phyloP scores from a whole-genome alignment of 2,797 vertebrate species.

The Paguma larvata region DNA sequence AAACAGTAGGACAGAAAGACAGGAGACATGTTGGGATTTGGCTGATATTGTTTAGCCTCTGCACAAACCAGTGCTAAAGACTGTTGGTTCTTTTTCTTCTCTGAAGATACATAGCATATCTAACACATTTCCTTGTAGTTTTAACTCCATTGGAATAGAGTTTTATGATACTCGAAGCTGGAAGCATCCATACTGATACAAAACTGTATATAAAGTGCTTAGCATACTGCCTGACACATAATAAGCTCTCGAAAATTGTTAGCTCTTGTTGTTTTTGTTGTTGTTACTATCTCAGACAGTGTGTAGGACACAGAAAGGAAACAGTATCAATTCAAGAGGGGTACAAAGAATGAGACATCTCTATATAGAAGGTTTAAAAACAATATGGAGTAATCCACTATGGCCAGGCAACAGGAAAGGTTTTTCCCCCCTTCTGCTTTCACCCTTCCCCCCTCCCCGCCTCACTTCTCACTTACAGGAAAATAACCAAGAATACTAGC shows the following conservation, averaged over 20 bases:
- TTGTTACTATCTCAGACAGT: not conserved
- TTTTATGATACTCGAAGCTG: not conserved
- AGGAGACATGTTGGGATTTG: not conserved
- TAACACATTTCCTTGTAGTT: not conserved
- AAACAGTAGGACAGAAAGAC: not conserved
- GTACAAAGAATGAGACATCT: not conserved
- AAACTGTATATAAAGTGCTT: not conserved
- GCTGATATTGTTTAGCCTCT: not conserved
- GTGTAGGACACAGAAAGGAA: not conserved
- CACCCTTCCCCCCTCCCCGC: not conserved
- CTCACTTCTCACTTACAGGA: conserved; percentile 27
- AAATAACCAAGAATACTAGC: conserved; percentile 35
- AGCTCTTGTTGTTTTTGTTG: not conserved
- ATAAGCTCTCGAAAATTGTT: not conserved
- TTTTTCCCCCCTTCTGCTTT: not conserved
- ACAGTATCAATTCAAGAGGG: not conserved
- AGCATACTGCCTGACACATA: not conserved
- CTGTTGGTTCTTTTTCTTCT: not conserved
- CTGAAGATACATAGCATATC: not conserved
- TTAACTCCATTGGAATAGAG: not conserved
- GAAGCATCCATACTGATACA: not conserved
- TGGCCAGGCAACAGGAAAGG: conserved; percentile 50
- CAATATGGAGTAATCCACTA: not conserved
- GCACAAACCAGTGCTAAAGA: not conserved
- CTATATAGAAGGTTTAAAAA: not conserved